These are phyloP conservation scores for Trissolcus brochymenae DNA, from an alignment of 2,888 invertebrate genomes.

Conservation along the genomic window DNA sequence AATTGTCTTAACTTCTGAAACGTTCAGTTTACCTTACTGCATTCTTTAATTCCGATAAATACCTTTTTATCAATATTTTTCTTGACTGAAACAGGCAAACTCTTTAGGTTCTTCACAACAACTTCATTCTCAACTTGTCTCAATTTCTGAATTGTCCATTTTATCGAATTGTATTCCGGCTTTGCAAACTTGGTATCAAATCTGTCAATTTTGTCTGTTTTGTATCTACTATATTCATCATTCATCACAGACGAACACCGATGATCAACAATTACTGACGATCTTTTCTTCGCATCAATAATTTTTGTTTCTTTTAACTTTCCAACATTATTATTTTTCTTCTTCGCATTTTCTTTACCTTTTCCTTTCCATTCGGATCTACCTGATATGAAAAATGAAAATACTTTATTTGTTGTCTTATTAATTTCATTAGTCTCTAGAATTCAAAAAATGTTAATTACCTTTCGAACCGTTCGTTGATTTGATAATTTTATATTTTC, in stretches of 20 bases:
- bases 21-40: not conserved
- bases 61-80: conserved; percentile 68
- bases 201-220: not conserved
- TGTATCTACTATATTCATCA: too few species aligned
- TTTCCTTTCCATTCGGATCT: conserved; percentile 1
- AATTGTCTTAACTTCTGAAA: not conserved
- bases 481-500: too few species aligned
- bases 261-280: too few species aligned
- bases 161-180: conserved; percentile 71
- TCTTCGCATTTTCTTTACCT: not conserved
- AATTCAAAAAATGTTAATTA: too few species aligned
- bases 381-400: too few species aligned
- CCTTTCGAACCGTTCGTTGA: too few species aligned
- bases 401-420: too few species aligned
- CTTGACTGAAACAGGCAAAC: conserved; percentile 63
- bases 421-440: too few species aligned
- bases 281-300: too few species aligned
- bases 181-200: conserved; percentile 20
- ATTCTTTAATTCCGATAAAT: conserved; percentile 9
- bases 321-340: not conserved
- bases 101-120: conserved; percentile 61
- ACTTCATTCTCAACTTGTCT: conserved; percentile 63
- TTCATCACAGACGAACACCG: too few species aligned
- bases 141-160: conserved; percentile 66
- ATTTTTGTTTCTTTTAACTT: not conserved